Base-by-base conservation (phyloP, 2,797 vertebrate species). In the Cuculus canorus region DNA sequence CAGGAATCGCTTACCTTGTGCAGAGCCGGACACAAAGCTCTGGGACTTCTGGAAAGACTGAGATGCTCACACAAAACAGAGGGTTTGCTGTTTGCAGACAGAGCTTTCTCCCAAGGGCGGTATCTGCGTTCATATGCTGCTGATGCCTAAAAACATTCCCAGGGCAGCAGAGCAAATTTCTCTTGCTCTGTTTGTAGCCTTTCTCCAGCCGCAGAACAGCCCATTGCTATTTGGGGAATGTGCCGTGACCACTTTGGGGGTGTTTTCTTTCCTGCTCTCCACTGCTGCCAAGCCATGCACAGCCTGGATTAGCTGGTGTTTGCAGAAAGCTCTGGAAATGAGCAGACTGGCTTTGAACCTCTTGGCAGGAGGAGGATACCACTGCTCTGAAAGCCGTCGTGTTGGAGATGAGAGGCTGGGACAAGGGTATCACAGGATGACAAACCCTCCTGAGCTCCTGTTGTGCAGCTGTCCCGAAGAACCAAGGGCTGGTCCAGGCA, bases 261-360 rank as follows among this genome's bases (percentile, higher is more conserved):
- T 71, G 88, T 94, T 96, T 90, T 75, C 57, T 71, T 92, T 90
- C 93, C 92, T 76, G 77, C 70, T 90, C 83, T 78, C 80, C 76
- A 7, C 39, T 52, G 72, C 83, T 83, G 71, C 82, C 21, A 7
- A 1, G 4, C 60, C 1, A 14, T 30, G 88, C 10, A 6, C 76
- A 72, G 90, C 65, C 54, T 10, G 78, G 37, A 28, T 39, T 41
- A 73, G 75, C 47, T 61, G 52, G 50, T 47, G 66, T 76, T 47
- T 61, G 83, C 47, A 82, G 81, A 69, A 86, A 47, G 70, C 73
- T 65, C 80, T 88, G 86, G 63, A 79, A 94, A 41, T 1, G 22
- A 72, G 63, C 82, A 65, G 45, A 53, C 80, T 7, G 24, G 65
- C 69, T 90, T 59, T 81, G 65, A 69, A 47, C 32, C 1, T 2